Conservation (phyloP, 2,113 vertebrate species). For the Equus przewalskii region DNA sequence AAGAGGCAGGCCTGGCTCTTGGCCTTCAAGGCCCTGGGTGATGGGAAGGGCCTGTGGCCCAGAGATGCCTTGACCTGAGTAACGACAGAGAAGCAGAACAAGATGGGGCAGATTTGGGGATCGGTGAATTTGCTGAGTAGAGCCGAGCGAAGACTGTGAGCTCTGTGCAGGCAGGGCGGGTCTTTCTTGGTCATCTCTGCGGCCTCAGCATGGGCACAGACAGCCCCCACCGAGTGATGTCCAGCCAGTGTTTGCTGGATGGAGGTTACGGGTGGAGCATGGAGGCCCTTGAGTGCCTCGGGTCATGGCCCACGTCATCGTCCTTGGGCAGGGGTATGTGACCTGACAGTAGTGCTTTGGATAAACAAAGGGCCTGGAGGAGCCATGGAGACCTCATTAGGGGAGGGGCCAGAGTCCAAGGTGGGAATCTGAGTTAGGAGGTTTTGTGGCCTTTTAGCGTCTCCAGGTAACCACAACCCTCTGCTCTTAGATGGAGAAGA, state of each 20-base stretch:
- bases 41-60: not conserved
- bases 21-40: not conserved
- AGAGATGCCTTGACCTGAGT: not conserved
- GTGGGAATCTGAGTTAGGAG: not conserved
- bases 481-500: not conserved
- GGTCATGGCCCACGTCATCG: rapidly evolving
- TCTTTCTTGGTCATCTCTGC: not conserved
- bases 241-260: not conserved
- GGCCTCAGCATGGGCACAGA: not conserved
- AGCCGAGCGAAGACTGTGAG: not conserved
- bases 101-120: not conserved
- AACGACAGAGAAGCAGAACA: not conserved
- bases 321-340: not conserved
- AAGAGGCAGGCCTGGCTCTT: not conserved
- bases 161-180: too few relatives aligned
- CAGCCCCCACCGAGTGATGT: not conserved
- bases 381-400: not conserved
- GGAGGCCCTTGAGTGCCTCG: not conserved
- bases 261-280: not conserved
- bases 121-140: not conserved
- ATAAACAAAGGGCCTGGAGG: not conserved
- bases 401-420: not conserved
- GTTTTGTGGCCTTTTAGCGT: too few relatives aligned
- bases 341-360: not conserved
- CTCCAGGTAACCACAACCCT: not conserved